Conservation (phyloP, 2,888 invertebrate species). For the Ceraclea dissimilis region DNA sequence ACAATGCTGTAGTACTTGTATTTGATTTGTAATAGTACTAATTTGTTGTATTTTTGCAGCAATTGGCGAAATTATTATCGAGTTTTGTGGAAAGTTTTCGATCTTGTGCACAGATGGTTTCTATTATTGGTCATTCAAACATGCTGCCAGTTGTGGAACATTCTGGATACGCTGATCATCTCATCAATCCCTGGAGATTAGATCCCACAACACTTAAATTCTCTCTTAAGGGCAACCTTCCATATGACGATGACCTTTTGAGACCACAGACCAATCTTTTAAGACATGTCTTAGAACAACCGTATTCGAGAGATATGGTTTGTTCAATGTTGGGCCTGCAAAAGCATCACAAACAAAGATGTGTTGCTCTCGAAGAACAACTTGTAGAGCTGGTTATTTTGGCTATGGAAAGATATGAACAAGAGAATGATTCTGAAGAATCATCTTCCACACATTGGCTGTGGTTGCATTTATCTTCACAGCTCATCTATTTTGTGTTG, state of each 20-base stretch:
- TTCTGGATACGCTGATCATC: constrained; percentile 81
- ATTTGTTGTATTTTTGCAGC: constrained; percentile 42
- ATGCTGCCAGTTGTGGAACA: constrained; percentile 94
- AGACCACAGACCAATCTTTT: constrained; percentile 84
- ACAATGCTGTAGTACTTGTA: background rate
- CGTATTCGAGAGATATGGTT: constrained; percentile 94
- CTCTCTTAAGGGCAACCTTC: constrained; percentile 62
- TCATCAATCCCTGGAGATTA: constrained; percentile 88
- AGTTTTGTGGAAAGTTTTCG: constrained; percentile 90
- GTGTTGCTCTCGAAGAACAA: constrained; percentile 86
- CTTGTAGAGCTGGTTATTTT: constrained; percentile 83
- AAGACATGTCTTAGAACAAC: constrained; percentile 87
- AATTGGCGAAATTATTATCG: constrained; percentile 76
- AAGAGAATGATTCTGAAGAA: constrained; percentile 52
- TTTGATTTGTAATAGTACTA: background rate
- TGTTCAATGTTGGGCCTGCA: constrained; percentile 90
- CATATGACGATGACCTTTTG: constrained; percentile 79
- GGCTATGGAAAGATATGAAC: constrained; percentile 88
- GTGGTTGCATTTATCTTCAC: constrained; percentile 91
- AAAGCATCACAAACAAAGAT: constrained; percentile 84
- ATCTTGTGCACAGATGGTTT: constrained; percentile 92
- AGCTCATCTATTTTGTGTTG: constrained; percentile 89
- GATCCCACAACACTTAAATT: constrained; percentile 73
- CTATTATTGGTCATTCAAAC: constrained; percentile 81
- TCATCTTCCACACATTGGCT: constrained; percentile 67